Conservation (phyloP, 2,888 invertebrate species). For the Laothoe populi region DNA sequence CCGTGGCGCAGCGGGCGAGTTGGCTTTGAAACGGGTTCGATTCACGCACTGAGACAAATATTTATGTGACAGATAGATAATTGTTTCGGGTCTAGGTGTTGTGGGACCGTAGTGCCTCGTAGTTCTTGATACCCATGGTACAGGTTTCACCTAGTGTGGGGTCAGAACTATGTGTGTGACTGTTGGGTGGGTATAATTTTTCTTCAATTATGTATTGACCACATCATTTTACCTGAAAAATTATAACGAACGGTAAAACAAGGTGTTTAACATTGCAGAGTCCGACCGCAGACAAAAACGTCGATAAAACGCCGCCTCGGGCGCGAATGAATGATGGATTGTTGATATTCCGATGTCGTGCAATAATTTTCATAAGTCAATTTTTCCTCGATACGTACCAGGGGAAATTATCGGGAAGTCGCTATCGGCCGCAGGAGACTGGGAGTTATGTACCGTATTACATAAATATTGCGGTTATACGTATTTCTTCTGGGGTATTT, state of each 20-base stretch:
- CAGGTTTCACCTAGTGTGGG: too few relatives aligned
- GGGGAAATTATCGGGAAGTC: constrained; percentile 66
- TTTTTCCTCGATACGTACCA: constrained; percentile 59
- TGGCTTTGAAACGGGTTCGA: too few relatives aligned
- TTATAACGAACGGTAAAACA: not conserved
- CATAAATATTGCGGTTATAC: not conserved
- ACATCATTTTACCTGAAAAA: not conserved
- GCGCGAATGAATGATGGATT: constrained; percentile 56
- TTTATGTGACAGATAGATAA: too few relatives aligned
- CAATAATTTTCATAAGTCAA: constrained; percentile 64
- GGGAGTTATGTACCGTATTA: constrained; percentile 26
- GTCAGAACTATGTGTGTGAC: too few relatives aligned
- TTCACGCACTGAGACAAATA: too few relatives aligned
- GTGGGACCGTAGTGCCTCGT: too few relatives aligned
- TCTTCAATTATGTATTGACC: too few relatives aligned
- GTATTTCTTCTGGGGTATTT: not conserved
- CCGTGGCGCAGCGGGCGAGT: too few relatives aligned
- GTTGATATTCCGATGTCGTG: constrained; percentile 58
- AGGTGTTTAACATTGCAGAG: not conserved
- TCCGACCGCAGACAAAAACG: constrained; percentile 19
- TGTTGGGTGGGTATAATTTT: too few relatives aligned
- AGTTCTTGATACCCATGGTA: too few relatives aligned
- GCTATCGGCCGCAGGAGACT: constrained; percentile 42
- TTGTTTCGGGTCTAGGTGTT: too few relatives aligned
- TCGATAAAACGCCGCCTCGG: constrained; percentile 24